Conservation (phyloP, 2,888 invertebrate species). For the Zhuqinia jingwanae region DNA sequence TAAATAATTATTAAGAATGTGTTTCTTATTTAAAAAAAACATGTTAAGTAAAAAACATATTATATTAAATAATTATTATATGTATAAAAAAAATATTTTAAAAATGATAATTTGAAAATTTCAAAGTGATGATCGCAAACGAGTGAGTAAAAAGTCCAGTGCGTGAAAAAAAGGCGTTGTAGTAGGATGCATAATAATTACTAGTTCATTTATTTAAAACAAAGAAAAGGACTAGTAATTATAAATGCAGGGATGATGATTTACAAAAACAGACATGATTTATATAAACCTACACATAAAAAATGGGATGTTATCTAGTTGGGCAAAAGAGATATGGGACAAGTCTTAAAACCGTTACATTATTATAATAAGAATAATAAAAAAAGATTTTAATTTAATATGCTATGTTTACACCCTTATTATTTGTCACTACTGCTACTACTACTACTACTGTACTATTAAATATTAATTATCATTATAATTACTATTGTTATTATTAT, state of each 20-base stretch:
- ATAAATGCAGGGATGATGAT: conserved; percentile 57
- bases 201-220: not conserved
- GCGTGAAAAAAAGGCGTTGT: conserved; percentile 15
- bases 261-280: conserved; percentile 44
- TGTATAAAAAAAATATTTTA: not conserved
- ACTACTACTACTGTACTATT: conserved; percentile 17
- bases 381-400: conserved; percentile 12
- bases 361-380: conserved; percentile 42
- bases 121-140: conserved; percentile 50
- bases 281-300: not conserved
- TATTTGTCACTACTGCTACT: conserved; percentile 40
- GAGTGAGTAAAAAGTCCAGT: conserved; percentile 33
- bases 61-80: not conserved
- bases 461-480: conserved; percentile 4
- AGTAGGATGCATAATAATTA: conserved; percentile 1
- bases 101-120: conserved; percentile 43
- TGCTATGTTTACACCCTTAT: conserved; percentile 43
- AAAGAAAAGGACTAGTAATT: not conserved
- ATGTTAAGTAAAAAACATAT: not conserved
- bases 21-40: conserved; percentile 39
- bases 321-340: conserved; percentile 58
- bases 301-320: conserved; percentile 45
- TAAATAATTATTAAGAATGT: conserved; percentile 25
- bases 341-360: conserved; percentile 72
- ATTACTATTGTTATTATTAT: not conserved